phyloP scores from a whole-genome alignment of 2,113 vertebrate species.

The Anser brachyrhynchus region DNA sequence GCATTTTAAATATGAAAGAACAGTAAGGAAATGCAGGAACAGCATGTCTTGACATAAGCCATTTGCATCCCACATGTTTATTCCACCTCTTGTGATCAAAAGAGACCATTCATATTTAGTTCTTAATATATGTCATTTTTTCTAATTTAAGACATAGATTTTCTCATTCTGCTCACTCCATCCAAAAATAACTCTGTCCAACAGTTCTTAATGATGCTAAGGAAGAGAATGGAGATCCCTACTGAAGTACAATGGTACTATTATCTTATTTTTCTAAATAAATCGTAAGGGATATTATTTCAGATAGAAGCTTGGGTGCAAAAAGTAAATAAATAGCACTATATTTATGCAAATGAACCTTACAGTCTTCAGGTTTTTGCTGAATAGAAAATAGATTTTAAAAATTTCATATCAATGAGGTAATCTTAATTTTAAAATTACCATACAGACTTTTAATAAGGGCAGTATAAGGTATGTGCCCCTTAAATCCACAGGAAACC shows the following conservation, averaged over 20 bases:
- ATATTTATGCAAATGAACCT: background rate
- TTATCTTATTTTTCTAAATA: background rate
- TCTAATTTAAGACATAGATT: slow-evolving; percentile 2
- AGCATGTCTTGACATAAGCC: slow-evolving; percentile 30
- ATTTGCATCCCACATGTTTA: background rate
- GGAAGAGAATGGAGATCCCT: background rate
- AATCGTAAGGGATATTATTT: background rate
- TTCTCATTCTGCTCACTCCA: background rate
- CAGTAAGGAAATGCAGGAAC: slow-evolving; percentile 61
- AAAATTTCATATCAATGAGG: background rate
- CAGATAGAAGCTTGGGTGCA: background rate
- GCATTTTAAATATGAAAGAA: slow-evolving; percentile 66
- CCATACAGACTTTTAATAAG: background rate
- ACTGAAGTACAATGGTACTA: background rate
- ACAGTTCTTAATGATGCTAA: background rate
- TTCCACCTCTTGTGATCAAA: slow-evolving; percentile 27
- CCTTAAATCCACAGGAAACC: slow-evolving; percentile 30
- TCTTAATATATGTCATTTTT: slow-evolving; percentile 10
- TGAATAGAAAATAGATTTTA: background rate
- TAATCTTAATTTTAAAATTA: background rate
- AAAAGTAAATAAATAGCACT: background rate
- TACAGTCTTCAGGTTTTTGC: background rate
- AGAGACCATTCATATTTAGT: slow-evolving; percentile 38
- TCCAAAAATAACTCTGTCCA: slow-evolving; percentile 33
- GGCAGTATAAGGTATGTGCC: background rate